Conservation (phyloP, 2,797 vertebrate genomes). For the Helarctos malayanus region DNA sequence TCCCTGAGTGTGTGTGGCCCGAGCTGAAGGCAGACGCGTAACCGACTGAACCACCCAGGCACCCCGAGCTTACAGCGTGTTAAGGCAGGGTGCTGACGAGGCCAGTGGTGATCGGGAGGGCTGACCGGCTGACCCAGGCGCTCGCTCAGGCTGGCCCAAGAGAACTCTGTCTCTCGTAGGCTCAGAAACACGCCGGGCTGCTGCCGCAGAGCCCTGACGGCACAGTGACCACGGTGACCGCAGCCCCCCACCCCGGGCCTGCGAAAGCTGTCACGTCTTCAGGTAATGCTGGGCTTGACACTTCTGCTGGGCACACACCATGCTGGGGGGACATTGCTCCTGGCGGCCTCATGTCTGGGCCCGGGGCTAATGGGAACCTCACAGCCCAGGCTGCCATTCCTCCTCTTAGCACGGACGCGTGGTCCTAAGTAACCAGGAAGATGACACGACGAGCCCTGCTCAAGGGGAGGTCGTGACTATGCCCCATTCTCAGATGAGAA, state of each 20-base stretch:
- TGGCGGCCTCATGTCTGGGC: too few relatives aligned
- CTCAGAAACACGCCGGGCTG: slow-evolving; percentile 84
- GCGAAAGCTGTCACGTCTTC: not conserved
- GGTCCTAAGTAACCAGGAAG: not conserved
- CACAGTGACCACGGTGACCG: fast-evolving
- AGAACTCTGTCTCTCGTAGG: slow-evolving; percentile 67
- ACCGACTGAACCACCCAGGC: not conserved
- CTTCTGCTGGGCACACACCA: not conserved
- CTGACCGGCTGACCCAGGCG: not conserved
- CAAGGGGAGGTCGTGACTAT: not conserved
- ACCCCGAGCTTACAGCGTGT: not conserved
- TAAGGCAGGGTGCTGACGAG: not conserved
- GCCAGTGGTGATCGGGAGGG: not conserved
- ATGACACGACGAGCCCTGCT: too few relatives aligned
- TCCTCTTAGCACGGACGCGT: not conserved
- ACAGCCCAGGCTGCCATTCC: too few relatives aligned
- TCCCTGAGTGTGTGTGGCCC: not conserved
- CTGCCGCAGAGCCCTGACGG: fast-evolving
- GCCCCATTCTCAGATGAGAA: not conserved
- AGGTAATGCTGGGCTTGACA: not conserved
- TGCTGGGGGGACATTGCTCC: not conserved
- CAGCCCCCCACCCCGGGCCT: fast-evolving
- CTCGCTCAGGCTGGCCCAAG: not conserved
- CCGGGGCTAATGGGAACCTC: not conserved
- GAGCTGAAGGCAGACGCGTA: not conserved